Evolutionary conservation across 2,113 vertebrate genomes (phyloP).

Genomic region (Redunca redunca): DNA sequence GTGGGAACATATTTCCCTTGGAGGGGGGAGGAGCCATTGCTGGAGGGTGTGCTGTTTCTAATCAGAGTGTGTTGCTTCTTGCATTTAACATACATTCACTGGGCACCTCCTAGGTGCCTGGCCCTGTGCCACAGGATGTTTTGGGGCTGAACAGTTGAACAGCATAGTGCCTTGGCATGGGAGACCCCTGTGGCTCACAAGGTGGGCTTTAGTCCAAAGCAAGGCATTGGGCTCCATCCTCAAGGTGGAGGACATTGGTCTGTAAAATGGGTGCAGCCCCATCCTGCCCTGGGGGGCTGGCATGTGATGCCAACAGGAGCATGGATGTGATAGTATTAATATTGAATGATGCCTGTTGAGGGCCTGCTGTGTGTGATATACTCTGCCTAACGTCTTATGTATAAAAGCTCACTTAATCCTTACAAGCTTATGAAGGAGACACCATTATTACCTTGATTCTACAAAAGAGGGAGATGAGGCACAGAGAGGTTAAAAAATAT

Average conservation of each 20-base stretch:
- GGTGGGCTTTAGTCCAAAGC: not conserved
- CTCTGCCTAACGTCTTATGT: accelerated
- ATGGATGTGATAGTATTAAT: accelerated
- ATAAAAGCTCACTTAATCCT: not conserved
- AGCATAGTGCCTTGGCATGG: not conserved
- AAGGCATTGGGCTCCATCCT: not conserved
- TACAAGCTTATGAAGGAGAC: not conserved
- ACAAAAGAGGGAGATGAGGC: not conserved
- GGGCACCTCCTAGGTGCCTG: not conserved
- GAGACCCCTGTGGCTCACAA: not conserved
- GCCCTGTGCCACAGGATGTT: not conserved
- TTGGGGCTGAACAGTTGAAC: not conserved
- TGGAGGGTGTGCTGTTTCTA: not conserved
- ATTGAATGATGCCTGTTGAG: not conserved
- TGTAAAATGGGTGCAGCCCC: not conserved
- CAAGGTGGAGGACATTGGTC: not conserved
- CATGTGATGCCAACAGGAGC: not conserved
- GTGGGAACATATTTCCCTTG: not conserved
- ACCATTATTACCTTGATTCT: not conserved
- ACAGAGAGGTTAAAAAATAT: not conserved
- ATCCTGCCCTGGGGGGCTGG: not conserved
- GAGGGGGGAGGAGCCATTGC: not conserved
- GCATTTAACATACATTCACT: not conserved
- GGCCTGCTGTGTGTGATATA: not conserved
- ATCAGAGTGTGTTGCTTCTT: not conserved